Conservation (phyloP, 2,888 invertebrate species). For the Ptychoptera contaminata region DNA sequence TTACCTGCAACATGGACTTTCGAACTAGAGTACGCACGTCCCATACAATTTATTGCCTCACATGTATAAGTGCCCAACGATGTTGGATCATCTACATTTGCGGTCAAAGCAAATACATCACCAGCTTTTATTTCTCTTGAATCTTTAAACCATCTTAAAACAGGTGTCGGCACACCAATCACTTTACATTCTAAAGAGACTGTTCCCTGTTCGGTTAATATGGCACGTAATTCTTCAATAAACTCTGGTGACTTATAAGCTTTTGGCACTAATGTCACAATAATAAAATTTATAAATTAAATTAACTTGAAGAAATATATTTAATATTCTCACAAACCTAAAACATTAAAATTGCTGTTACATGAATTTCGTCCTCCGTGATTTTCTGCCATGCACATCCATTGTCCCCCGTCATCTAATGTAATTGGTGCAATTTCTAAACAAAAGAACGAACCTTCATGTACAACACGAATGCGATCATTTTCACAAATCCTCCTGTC, state of each 20-base stretch:
- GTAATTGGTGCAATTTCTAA: conserved; percentile 69
- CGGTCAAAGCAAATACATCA: conserved; percentile 74
- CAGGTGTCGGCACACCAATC: conserved; percentile 75
- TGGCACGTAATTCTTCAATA: conserved; percentile 64
- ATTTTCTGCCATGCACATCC: conserved; percentile 74
- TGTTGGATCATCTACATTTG: conserved; percentile 69
- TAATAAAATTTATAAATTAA: background rate
- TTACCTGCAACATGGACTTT: conserved; percentile 67
- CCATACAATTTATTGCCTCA: conserved; percentile 81
- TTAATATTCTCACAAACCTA: conserved; percentile 17
- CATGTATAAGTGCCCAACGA: conserved; percentile 78
- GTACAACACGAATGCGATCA: conserved; percentile 57
- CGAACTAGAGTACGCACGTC: conserved; percentile 65
- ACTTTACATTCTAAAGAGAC: conserved; percentile 86
- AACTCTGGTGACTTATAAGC: conserved; percentile 81
- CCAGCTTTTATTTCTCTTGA: conserved; percentile 78
- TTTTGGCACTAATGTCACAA: conserved; percentile 49
- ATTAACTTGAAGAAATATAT: conserved; percentile 30
- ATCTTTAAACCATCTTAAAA: conserved; percentile 65
- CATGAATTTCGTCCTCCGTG: conserved; percentile 57
- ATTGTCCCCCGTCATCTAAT: conserved; percentile 67
- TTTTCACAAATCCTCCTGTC: conserved; percentile 58
- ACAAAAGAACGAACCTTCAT: conserved; percentile 76
- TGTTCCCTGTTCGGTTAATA: conserved; percentile 74
- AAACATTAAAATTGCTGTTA: conserved; percentile 60